phyloP scores from a whole-genome alignment of 2,888 invertebrate species.

The Drosophila glabriapex region DNA sequence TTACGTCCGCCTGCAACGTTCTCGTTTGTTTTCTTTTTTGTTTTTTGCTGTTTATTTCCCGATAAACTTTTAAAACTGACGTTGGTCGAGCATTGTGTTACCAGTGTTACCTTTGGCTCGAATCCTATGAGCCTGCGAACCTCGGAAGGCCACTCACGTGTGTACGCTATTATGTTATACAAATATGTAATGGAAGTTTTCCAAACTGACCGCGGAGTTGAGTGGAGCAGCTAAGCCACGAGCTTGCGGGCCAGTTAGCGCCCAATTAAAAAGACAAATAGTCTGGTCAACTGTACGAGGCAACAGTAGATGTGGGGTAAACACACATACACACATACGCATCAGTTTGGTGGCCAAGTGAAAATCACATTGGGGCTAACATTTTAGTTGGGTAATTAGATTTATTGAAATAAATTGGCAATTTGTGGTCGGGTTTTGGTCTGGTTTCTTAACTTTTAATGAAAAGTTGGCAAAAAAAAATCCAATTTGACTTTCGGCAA shows the following conservation, averaged over 20 bases:
- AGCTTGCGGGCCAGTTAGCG: constrained; percentile 56
- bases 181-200: constrained; percentile 72
- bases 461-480: constrained; percentile 41
- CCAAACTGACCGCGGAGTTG: constrained; percentile 29
- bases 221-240: constrained; percentile 22
- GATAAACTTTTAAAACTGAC: constrained; percentile 36
- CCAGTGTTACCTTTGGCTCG: neutral
- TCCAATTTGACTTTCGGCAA: constrained; percentile 15
- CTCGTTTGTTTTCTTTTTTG: constrained; percentile 4
- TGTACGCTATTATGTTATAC: constrained; percentile 70
- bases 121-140: neutral
- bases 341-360: neutral
- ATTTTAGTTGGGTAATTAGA: constrained; percentile 64
- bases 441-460: constrained; percentile 59
- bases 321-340: constrained; percentile 7
- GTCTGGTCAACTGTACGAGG: constrained; percentile 29
- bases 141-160: constrained; percentile 23
- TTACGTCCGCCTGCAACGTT: neutral
- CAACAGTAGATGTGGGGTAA: constrained; percentile 8
- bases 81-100: constrained; percentile 11
- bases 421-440: constrained; percentile 47
- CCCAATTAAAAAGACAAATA: constrained; percentile 68
- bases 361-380: constrained; percentile 41
- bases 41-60: constrained; percentile 1
- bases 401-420: constrained; percentile 77